Conservation (phyloP, 2,797 vertebrate genomes). For the Aplochiton taeniatus region DNA sequence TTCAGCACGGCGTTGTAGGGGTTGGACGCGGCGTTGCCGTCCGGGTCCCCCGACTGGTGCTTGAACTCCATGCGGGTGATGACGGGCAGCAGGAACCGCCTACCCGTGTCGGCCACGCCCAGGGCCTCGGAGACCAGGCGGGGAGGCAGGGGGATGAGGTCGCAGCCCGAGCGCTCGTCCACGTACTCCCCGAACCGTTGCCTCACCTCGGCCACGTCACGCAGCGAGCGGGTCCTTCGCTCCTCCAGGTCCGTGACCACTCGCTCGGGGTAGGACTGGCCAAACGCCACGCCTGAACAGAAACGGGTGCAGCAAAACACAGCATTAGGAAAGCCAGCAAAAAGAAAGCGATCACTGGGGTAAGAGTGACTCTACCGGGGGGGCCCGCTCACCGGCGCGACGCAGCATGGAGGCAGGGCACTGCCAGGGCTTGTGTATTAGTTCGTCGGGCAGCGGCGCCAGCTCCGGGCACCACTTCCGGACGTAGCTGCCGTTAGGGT, state of each 20-base stretch:
- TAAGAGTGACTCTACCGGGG: background rate
- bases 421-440: slow-evolving; percentile 77
- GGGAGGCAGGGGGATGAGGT: slow-evolving; percentile 69
- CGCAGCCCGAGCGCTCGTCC: slow-evolving; percentile 68
- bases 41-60: slow-evolving; percentile 63
- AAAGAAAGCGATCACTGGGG: background rate
- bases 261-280: slow-evolving; percentile 64
- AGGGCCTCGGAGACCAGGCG: slow-evolving; percentile 63
- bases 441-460: slow-evolving; percentile 65
- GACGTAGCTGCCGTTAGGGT: slow-evolving; percentile 65
- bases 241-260: slow-evolving; percentile 69
- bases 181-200: slow-evolving; percentile 63
- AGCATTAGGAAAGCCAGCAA: background rate
- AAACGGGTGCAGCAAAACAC: too few relatives aligned
- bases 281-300: slow-evolving; percentile 61
- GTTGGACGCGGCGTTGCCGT: slow-evolving; percentile 61
- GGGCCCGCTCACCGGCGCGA: slow-evolving; percentile 58
- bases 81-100: slow-evolving; percentile 68
- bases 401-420: slow-evolving; percentile 67
- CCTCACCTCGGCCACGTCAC: slow-evolving; percentile 65
- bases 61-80: slow-evolving; percentile 78
- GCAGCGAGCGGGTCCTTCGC: slow-evolving; percentile 64
- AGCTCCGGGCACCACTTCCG: slow-evolving; percentile 77
- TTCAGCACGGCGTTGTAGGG: slow-evolving; percentile 72
- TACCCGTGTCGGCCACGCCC: slow-evolving; percentile 40